These are phyloP conservation scores for Perithous albicinctus DNA, from an alignment of 2,888 invertebrate species.

Conservation along the genomic window DNA sequence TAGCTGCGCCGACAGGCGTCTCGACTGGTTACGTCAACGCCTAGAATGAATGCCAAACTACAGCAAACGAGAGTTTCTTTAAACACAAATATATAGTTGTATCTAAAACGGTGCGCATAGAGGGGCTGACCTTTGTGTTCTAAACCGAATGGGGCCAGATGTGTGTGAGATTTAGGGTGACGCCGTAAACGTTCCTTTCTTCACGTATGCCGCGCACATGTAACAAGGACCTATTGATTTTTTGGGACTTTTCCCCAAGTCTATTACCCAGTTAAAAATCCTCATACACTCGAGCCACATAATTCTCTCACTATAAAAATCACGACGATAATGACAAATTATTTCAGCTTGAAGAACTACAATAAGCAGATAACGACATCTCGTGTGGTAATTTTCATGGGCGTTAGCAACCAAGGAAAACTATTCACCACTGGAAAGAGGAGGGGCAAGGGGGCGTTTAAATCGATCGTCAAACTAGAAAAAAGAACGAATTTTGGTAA, in stretches of 20 bases:
- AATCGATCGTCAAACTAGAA: too few relatives aligned
- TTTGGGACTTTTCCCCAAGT: slow-evolving; percentile 37
- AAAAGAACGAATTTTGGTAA: too few relatives aligned
- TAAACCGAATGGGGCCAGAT: slow-evolving; percentile 17
- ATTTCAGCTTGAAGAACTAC: too few relatives aligned
- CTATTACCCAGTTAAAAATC: too few relatives aligned
- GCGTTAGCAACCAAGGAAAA: too few relatives aligned
- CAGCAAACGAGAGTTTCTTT: not conserved
- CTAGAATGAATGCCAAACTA: slow-evolving; percentile 1
- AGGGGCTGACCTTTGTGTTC: slow-evolving; percentile 1
- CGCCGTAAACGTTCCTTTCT: not conserved
- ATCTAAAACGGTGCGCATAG: too few relatives aligned
- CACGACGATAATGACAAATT: not conserved
- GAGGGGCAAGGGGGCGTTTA: too few relatives aligned
- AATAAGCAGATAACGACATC: too few relatives aligned
- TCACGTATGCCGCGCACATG: slow-evolving; percentile 40
- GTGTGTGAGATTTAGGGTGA: slow-evolving; percentile 29
- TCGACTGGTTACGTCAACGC: slow-evolving; percentile 26
- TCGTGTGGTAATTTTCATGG: too few relatives aligned
- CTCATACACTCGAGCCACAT: slow-evolving; percentile 1
- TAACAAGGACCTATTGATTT: slow-evolving; percentile 61
- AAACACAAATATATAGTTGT: too few relatives aligned
- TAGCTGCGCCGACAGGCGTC: slow-evolving; percentile 2
- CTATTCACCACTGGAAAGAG: too few relatives aligned
- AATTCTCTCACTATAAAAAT: not conserved